Conservation (phyloP, 1,140 invertebrate species). For the Drosophila oshimai region DNA sequence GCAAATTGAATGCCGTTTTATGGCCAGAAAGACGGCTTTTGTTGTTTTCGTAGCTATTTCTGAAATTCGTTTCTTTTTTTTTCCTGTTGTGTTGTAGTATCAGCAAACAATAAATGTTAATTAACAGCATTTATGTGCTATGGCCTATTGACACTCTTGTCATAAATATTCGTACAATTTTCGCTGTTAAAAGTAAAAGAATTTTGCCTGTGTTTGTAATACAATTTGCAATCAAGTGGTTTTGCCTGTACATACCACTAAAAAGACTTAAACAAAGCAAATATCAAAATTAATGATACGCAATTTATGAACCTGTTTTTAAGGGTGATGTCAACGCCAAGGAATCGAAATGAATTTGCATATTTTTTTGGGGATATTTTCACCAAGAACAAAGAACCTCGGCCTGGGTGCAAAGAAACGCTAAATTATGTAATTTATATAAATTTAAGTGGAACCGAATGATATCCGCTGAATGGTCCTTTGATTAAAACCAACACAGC, state of each 20-base stretch:
- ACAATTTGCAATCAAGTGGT: conserved; percentile 54
- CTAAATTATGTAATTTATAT: conserved; percentile 71
- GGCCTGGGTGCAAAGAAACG: conserved; percentile 14
- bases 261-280: conserved; percentile 16
- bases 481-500: conserved; percentile 60
- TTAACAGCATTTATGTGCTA: conserved; percentile 70
- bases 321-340: conserved; percentile 30
- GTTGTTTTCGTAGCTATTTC: conserved; percentile 10
- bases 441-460: conserved; percentile 49
- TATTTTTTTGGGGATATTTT: conserved; percentile 17
- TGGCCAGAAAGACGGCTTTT: conserved; percentile 27
- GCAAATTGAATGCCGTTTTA: conserved; percentile 69
- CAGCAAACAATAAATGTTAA: conserved; percentile 78
- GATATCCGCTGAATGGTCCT: conserved; percentile 39
- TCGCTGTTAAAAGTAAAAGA: conserved; percentile 1
- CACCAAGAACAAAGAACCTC: conserved; percentile 28
- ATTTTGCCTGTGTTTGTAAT: conserved; percentile 15
- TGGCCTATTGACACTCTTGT: conserved; percentile 68
- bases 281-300: conserved; percentile 3
- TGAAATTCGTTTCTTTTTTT: conserved; percentile 7
- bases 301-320: conserved; percentile 49
- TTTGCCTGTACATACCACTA: conserved; percentile 22
- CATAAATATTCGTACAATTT: conserved; percentile 35
- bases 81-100: conserved; percentile 37
- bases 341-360: conserved; percentile 41